Percentiles rank a stretch among this genome's conserved stretches.
Evolutionary conservation across 2,888 invertebrate species (phyloP).

Genomic region (Colletes collaris): DNA sequence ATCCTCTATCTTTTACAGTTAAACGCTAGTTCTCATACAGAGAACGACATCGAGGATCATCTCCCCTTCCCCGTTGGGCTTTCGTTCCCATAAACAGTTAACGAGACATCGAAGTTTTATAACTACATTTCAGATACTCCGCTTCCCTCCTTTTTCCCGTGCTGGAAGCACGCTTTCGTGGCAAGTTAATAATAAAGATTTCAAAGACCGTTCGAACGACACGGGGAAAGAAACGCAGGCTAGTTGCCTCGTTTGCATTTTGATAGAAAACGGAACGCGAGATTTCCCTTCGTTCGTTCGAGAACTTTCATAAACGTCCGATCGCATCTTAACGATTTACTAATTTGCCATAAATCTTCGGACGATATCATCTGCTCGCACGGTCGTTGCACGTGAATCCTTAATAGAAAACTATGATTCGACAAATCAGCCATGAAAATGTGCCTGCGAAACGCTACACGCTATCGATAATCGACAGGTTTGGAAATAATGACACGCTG

Average conservation of each 20-base stretch:
- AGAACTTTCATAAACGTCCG: conserved; percentile 21
- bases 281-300: conserved; percentile 11
- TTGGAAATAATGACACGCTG: conserved; percentile 22
- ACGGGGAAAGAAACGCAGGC: conserved; percentile 8
- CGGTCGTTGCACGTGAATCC: conserved; percentile 9
- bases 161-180: not conserved
- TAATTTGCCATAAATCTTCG: conserved; percentile 46
- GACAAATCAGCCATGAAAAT: conserved; percentile 17
- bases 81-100: conserved; percentile 6
- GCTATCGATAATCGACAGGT: conserved; percentile 44
- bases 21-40: not conserved
- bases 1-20: too few species aligned
- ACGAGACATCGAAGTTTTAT: conserved; percentile 14
- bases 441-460: not conserved
- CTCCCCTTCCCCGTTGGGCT: not conserved
- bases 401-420: conserved; percentile 40
- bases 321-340: conserved; percentile 42
- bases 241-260: conserved; percentile 35
- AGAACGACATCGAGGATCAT: not conserved
- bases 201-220: not conserved
- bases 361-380: conserved; percentile 31
- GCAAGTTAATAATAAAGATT: conserved; percentile 9
- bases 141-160: not conserved
- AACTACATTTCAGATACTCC: not conserved
- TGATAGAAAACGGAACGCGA: conserved; percentile 20